Evolutionary conservation across 1,140 invertebrate species (phyloP).

Genomic region (Leptinotarsa texana): DNA sequence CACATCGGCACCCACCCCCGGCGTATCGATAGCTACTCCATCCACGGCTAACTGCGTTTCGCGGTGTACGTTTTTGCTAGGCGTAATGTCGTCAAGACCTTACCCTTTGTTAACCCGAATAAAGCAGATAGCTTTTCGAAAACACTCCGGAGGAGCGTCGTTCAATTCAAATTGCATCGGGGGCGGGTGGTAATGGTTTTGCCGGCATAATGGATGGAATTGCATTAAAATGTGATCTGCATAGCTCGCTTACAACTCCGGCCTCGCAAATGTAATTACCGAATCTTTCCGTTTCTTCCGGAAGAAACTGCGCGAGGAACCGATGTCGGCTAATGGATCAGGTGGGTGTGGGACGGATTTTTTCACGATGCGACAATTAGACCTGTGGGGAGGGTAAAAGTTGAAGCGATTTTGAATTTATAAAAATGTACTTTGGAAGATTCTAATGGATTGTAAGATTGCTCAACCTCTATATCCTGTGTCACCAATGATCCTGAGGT

Average conservation of each 20-base stretch:
- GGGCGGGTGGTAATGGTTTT: conserved; percentile 55
- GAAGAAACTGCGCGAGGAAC: conserved; percentile 35
- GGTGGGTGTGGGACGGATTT: conserved; percentile 9
- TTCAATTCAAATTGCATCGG: conserved; percentile 56
- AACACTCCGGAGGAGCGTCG: conserved; percentile 33
- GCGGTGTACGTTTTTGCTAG: conserved; percentile 28
- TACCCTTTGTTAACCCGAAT: conserved; percentile 47
- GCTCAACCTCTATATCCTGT: too few species aligned
- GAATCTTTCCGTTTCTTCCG: conserved; percentile 49
- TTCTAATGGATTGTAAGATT: too few species aligned
- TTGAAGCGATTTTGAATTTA: too few species aligned
- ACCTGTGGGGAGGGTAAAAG: neutral
- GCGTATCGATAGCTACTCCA: conserved; percentile 15
- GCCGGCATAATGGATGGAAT: conserved; percentile 57
- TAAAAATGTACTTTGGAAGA: too few species aligned
- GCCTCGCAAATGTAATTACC: conserved; percentile 55
- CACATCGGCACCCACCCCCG: neutral
- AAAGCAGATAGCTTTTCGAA: conserved; percentile 54
- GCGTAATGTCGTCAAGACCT: conserved; percentile 46
- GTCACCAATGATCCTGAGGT: too few species aligned
- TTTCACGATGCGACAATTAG: neutral
- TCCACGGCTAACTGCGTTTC: neutral
- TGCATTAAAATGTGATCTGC: conserved; percentile 59
- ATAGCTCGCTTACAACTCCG: conserved; percentile 54
- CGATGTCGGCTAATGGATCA: conserved; percentile 37